Conservation (phyloP, 2,888 invertebrate species). For the Hymenopus coronatus region DNA sequence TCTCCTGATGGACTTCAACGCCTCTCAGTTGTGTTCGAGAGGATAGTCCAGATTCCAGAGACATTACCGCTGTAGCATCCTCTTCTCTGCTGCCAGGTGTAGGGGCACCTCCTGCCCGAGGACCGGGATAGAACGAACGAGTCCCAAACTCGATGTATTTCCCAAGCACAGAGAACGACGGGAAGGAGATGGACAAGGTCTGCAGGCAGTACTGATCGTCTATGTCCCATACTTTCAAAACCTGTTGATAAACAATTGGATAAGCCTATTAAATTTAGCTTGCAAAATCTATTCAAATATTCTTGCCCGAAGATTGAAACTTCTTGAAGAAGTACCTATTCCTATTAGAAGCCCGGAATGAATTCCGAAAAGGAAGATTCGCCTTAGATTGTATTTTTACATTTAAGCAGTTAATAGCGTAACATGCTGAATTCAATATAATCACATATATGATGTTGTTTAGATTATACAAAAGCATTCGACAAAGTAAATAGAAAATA, state of each 20-base stretch:
- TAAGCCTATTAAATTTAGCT: too few relatives aligned
- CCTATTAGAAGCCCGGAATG: too few relatives aligned
- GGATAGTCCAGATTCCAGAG: neutral
- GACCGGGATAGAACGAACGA: slow-evolving; percentile 56
- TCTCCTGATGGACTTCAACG: neutral
- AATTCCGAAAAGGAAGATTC: too few relatives aligned
- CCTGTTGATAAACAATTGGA: slow-evolving; percentile 49
- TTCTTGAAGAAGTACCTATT: too few relatives aligned
- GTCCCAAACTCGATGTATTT: slow-evolving; percentile 58
- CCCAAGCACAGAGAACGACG: slow-evolving; percentile 56
- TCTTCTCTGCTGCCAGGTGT: neutral
- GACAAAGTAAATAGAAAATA: too few relatives aligned
- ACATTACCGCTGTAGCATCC: neutral
- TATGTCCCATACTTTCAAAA: slow-evolving; percentile 59
- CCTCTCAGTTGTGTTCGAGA: neutral
- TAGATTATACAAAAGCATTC: too few relatives aligned
- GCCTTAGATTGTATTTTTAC: too few relatives aligned
- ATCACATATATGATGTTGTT: too few relatives aligned
- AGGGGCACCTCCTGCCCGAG: slow-evolving; percentile 36
- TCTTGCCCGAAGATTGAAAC: too few relatives aligned
- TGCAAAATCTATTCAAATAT: too few relatives aligned
- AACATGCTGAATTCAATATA: too few relatives aligned
- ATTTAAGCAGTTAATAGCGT: too few relatives aligned
- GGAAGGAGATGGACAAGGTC: slow-evolving; percentile 55
- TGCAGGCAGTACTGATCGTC: slow-evolving; percentile 57